phyloP scores from a whole-genome alignment of 2,888 invertebrate genomes.

The Agrotis clavis region DNA sequence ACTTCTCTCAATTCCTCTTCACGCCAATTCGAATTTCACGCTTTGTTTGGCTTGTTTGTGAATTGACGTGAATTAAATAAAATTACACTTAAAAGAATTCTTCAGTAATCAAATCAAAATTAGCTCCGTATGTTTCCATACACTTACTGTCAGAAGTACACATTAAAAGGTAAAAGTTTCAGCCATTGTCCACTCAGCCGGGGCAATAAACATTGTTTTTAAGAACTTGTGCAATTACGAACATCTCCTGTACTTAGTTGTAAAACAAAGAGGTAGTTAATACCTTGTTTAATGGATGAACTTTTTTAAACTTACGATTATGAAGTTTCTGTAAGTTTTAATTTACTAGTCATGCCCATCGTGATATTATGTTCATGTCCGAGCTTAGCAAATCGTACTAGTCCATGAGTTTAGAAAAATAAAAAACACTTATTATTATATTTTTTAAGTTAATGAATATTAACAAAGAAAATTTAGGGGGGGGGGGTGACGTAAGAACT shows the following conservation, averaged over 20 bases:
- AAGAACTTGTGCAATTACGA: conserved; percentile 44
- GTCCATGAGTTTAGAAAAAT: too few relatives aligned
- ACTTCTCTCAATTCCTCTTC: too few relatives aligned
- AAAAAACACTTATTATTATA: too few relatives aligned
- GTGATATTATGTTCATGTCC: too few relatives aligned
- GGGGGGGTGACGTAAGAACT: too few relatives aligned
- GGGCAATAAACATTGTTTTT: conserved; percentile 36
- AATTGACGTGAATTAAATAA: background rate
- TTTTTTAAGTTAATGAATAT: too few relatives aligned
- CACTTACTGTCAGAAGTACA: conserved; percentile 35
- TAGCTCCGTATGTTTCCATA: conserved; percentile 30
- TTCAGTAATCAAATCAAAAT: background rate
- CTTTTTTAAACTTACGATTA: conserved; percentile 17
- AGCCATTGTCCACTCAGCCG: conserved; percentile 37
- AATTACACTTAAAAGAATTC: background rate
- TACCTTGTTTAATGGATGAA: conserved; percentile 27
- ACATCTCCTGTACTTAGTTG: conserved; percentile 42
- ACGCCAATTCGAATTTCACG: too few relatives aligned
- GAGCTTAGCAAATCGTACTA: too few relatives aligned
- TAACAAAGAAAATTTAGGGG: too few relatives aligned
- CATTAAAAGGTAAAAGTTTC: conserved; percentile 49
- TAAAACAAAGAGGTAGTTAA: conserved; percentile 40
- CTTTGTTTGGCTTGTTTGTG: too few relatives aligned
- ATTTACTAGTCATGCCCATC: too few relatives aligned
- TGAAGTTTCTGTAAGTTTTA: background rate